Evolutionary conservation across 1,140 invertebrate genomes (phyloP).

Genomic region (Metaphire vulgaris): DNA sequence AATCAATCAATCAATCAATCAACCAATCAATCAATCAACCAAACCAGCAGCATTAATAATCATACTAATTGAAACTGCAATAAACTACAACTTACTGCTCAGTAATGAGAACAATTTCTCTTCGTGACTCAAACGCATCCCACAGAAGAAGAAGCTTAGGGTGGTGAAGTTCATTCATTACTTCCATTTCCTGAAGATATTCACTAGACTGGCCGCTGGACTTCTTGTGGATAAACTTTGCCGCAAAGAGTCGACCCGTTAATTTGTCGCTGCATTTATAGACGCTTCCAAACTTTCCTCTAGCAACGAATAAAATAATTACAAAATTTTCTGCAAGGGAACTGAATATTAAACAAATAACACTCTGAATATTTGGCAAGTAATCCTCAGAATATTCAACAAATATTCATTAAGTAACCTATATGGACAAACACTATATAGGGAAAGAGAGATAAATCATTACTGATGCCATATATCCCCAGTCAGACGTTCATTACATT

Average conservation of each 20-base stretch:
- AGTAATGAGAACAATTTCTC: slow-evolving; percentile 96
- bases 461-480: too few relatives aligned
- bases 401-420: not conserved
- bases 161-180: slow-evolving; percentile 98
- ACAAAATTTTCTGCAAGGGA: not conserved
- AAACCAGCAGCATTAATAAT: too few relatives aligned
- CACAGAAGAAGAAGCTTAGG: slow-evolving; percentile 95
- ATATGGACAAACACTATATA: not conserved
- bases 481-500: too few relatives aligned
- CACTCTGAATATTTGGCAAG: too few relatives aligned
- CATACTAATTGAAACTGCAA: not conserved
- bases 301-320: slow-evolving; percentile 34
- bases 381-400: too few relatives aligned
- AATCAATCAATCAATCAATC: too few relatives aligned
- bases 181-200: slow-evolving; percentile 94
- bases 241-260: slow-evolving; percentile 91
- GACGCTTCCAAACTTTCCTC: slow-evolving; percentile 94
- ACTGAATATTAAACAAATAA: not conserved
- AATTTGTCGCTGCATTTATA: slow-evolving; percentile 88
- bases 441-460: too few relatives aligned
- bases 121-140: slow-evolving; percentile 96
- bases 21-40: too few relatives aligned
- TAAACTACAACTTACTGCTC: slow-evolving; percentile 75
- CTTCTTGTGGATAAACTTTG: slow-evolving; percentile 94
- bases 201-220: slow-evolving; percentile 86